A percentile compares a stretch with the other conserved stretches of the same genome.
Evolutionary conservation across 1,140 invertebrate genomes (phyloP).

Genomic region (Drosophila parabipectinata): DNA sequence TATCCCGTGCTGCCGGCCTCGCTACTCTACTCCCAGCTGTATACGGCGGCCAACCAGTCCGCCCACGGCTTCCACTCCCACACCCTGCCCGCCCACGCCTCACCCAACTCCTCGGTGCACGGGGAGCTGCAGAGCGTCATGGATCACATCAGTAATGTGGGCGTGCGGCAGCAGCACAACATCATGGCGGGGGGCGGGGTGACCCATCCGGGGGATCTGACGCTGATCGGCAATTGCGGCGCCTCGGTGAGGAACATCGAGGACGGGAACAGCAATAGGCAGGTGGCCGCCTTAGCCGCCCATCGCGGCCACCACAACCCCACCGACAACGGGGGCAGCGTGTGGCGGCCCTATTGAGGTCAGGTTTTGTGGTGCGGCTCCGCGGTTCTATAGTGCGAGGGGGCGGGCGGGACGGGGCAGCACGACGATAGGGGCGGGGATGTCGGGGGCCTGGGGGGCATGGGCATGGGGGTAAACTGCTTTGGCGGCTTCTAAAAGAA

Average conservation of each 20-base stretch:
- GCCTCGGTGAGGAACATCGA: slow-evolving; percentile 87
- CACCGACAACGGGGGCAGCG: slow-evolving; percentile 87
- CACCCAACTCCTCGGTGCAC: slow-evolving; percentile 86
- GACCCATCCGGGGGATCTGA: slow-evolving; percentile 84
- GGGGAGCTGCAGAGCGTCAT: slow-evolving; percentile 89
- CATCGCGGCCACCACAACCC: slow-evolving; percentile 87
- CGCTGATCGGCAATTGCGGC: slow-evolving; percentile 87
- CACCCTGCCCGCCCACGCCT: slow-evolving; percentile 87
- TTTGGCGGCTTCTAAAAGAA: slow-evolving; percentile 8
- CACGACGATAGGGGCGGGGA: slow-evolving; percentile 42
- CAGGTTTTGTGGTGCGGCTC: slow-evolving; percentile 83
- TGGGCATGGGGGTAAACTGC: slow-evolving; percentile 22
- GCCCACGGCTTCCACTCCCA: slow-evolving; percentile 90
- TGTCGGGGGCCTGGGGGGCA: slow-evolving; percentile 6
- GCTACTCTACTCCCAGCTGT: slow-evolving; percentile 92
- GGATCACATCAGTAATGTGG: slow-evolving; percentile 88
- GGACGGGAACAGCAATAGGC: slow-evolving; percentile 84
- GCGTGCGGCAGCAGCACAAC: slow-evolving; percentile 85
- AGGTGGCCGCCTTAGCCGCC: slow-evolving; percentile 85
- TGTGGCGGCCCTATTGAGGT: slow-evolving; percentile 87
- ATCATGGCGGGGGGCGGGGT: slow-evolving; percentile 85
- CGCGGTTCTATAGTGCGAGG: slow-evolving; percentile 83
- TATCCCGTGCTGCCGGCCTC: slow-evolving; percentile 91
- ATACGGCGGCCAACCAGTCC: slow-evolving; percentile 90
- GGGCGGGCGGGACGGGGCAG: slow-evolving; percentile 57